Base-by-base conservation (phyloP, 2,888 invertebrate species). In the Chironomus riparius region DNA sequence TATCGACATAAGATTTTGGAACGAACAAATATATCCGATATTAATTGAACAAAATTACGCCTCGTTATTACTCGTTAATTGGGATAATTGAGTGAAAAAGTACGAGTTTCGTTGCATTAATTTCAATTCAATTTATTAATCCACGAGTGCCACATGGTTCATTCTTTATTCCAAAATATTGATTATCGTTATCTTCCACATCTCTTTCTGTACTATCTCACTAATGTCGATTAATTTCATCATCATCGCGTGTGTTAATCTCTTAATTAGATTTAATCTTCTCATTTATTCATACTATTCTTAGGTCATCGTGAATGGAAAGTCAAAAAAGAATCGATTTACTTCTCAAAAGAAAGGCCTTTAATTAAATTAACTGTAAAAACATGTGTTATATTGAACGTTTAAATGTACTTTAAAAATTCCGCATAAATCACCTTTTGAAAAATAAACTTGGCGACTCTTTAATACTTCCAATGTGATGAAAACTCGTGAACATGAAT, bases 51-150 rank as follows among this genome's bases (percentile, higher is more conserved):
- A 6, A 6, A 38, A 48, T 47, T 15, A 38, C 70, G 47, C 21
- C 21, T 21, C 70, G 70, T 70, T 70, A 70, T 47, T 70, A 47
- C 70, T 48, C 48, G 48, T 70, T 48, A 70, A 70, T 70, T 70
- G 13, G 48, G 18, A 48, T 70, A 70, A 70, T 70, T 70, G 47
- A 70, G 15, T 68, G 12, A 68, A 28, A 70, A 48, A 70, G 10
- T 12, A 24, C 21, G 24, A 12, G 21, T 21, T 21, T 21, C 5
- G 12, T 7, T 65, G 12, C 22, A 65, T 13, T 22, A 38, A 65
- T 65, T 21, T 24, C 22, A 15, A 65, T 21, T 21, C 7, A 13
- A 21, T 65, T 24, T 18, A 56, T 56, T 56, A 56, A 56, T 56
- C 0, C 56, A 15, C 56, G 56, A 15, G 13, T 56, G 56, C 56